Evolutionary conservation across 1,140 invertebrate species (phyloP).

Genomic region (Drosophila pseudoobscura): DNA sequence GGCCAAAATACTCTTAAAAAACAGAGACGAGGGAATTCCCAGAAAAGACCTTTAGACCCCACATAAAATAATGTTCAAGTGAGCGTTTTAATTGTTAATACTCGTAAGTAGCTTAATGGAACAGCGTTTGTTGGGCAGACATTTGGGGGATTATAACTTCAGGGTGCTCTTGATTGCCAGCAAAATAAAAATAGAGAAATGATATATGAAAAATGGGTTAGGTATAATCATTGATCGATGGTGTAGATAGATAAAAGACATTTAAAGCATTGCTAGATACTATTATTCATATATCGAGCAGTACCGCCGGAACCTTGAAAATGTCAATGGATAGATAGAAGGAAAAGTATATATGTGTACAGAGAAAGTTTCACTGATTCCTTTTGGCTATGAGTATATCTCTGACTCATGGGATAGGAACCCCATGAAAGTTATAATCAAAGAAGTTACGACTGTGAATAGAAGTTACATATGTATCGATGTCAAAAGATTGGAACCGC

Average conservation of each 20-base stretch:
- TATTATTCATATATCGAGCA: neutral
- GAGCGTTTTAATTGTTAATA: no score
- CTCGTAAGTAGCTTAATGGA: neutral
- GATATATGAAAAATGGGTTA: neutral
- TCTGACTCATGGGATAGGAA: no score
- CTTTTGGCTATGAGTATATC: no score
- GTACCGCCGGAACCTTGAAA: neutral
- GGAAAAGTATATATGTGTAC: no score
- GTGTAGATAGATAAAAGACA: no score
- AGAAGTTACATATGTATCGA: no score
- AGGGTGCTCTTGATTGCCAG: constrained; percentile 7
- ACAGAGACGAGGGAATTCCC: constrained; percentile 8
- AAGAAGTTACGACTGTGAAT: no score
- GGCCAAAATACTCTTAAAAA: constrained; percentile 1
- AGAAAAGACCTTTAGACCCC: constrained; percentile 17
- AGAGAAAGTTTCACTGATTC: no score
- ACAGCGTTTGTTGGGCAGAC: neutral
- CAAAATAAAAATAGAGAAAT: neutral
- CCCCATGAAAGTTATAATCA: no score
- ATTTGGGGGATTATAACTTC: constrained; percentile 1
- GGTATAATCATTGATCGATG: neutral
- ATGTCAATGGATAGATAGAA: no score
- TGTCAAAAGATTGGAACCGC: no score
- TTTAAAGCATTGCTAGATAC: neutral
- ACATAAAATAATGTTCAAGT: no score